Base-by-base conservation (phyloP, 2,888 invertebrate genomes). In the Bombyx huttoni region DNA sequence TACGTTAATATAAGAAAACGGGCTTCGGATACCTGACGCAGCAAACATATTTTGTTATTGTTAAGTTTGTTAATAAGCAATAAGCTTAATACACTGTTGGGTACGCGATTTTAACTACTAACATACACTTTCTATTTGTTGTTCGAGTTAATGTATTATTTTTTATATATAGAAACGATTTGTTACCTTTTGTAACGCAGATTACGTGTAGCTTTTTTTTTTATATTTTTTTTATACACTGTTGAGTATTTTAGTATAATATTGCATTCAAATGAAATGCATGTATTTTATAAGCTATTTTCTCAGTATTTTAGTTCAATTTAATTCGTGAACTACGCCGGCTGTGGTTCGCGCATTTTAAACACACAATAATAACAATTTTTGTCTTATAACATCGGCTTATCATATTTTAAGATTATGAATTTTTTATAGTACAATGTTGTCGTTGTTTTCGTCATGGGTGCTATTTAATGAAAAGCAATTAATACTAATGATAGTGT, bases 41-140 rank as follows among this genome's bases (percentile, higher is more conserved):
- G 81, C 82, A 79, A 81, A 82, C 78, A n/a, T n/a, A n/a, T 68
- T 68, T 65, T 67, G 67, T 62, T 54, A 59, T 78, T 81, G 82
- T 86, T 85, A 84, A 80, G 82, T 83, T 84, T 84, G 74, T 67
- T 70, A 70, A 70, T 74, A 75, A 69, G 24, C 58, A 58, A 58
- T 72, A 71, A 68, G 67, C 61, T 67, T 62, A 54, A 59, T 70
- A 68, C 60, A 55, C 59, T 64, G 64, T 62, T 67, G 69, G 60
- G 57, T 61, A 58, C 56, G 56, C 51, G 57, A 63, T 64, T 67
- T 62, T 62, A 64, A 49, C 47, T 49, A 49, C 47, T 49, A 47
- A 34, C 51, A 47, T 52, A 47, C 34, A 8, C 6, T 49, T 47
- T 49, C 34, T 49, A 49, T 35, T n/a, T 49, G 49, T 52, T 52